A percentile compares a stretch with the other conserved stretches of the same genome.
These are phyloP conservation scores for Rhagoletis pomonella DNA, from an alignment of 1,140 invertebrate genomes.

Conservation along the genomic window DNA sequence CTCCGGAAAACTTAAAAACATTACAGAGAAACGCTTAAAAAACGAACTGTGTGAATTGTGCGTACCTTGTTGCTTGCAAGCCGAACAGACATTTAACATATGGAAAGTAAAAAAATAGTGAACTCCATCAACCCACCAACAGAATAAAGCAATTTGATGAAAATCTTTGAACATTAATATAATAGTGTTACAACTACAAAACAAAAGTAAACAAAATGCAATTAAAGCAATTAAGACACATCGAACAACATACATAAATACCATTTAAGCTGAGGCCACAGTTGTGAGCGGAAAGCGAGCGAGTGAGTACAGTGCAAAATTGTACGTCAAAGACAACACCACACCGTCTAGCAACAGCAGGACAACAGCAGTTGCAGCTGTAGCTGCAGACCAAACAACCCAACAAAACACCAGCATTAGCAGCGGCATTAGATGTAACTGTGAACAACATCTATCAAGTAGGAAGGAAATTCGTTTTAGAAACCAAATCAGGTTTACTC, in stretches of 20 bases:
- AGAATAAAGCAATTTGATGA: conserved; percentile 23
- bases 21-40: conserved; percentile 20
- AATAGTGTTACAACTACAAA: conserved; percentile 38
- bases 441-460: not conserved
- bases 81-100: not conserved
- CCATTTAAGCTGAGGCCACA: conserved; percentile 6
- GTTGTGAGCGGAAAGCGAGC: not conserved
- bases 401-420: not conserved
- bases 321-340: not conserved
- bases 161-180: not conserved
- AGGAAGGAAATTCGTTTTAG: not conserved
- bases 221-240: conserved; percentile 48
- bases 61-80: not conserved
- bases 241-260: conserved; percentile 32
- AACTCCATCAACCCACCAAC: conserved; percentile 56
- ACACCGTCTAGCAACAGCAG: not conserved
- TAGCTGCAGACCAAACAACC: not conserved
- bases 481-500: not conserved
- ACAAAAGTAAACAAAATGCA: conserved; percentile 52
- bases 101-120: conserved; percentile 45
- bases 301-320: not conserved
- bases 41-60: not conserved
- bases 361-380: conserved; percentile 49
- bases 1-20: conserved; percentile 36
- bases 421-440: not conserved